Evolutionary conservation across 2,888 invertebrate species (phyloP).

Genomic region (Ophion slaviceki): DNA sequence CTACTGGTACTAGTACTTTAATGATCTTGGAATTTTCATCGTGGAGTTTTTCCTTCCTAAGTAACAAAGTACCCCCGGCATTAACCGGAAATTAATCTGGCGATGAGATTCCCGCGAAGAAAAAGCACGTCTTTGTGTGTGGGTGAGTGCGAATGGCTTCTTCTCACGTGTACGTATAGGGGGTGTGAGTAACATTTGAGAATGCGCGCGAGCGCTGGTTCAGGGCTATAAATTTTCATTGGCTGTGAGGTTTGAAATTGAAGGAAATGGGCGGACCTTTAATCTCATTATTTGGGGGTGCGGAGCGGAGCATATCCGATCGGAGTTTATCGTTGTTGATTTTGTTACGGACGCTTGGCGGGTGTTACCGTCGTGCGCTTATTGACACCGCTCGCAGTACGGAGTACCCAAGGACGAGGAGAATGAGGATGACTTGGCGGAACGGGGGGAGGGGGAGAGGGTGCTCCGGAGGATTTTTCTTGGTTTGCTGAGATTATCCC

Average conservation of each 20-base stretch:
- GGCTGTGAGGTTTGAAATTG: constrained; percentile 11
- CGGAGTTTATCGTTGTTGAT: constrained; percentile 37
- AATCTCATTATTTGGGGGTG: constrained; percentile 35
- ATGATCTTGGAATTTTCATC: constrained; percentile 63
- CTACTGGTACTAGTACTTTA: constrained; percentile 53
- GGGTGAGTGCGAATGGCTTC: not conserved
- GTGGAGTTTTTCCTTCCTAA: constrained; percentile 22
- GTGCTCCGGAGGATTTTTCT: constrained; percentile 28
- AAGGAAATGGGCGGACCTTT: constrained; percentile 32
- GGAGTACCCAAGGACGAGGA: not conserved
- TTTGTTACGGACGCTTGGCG: constrained; percentile 17
- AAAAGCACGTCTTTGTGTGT: not conserved
- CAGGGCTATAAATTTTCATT: constrained; percentile 39
- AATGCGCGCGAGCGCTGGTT: not conserved
- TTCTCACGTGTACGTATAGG: not conserved
- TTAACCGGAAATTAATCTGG: constrained; percentile 38
- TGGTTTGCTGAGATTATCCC: constrained; percentile 11
- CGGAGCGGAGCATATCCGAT: constrained; percentile 8
- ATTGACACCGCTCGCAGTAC: constrained; percentile 8
- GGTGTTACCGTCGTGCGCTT: constrained; percentile 2
- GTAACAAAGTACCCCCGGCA: constrained; percentile 43
- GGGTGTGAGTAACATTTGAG: not conserved
- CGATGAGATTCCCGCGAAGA: constrained; percentile 31
- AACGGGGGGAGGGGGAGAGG: not conserved
- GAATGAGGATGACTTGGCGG: not conserved